Percentiles rank a stretch among this genome's conserved stretches.
Evolutionary conservation across 2,113 vertebrate species (phyloP).

Genomic region (Tragelaphus scriptus): DNA sequence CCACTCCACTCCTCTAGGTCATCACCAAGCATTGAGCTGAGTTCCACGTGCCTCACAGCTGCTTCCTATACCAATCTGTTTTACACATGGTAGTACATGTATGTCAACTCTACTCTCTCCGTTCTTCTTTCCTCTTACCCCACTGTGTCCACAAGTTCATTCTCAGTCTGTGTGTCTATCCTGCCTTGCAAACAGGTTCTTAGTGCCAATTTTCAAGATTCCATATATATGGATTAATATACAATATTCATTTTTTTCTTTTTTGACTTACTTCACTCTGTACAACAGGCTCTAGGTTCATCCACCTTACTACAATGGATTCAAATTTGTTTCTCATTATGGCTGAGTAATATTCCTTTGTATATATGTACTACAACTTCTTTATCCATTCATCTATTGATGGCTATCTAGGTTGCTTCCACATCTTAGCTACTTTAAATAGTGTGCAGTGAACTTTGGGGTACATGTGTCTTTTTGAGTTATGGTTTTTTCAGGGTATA

Average conservation of each 20-base stretch:
- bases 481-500: background rate
- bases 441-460: background rate
- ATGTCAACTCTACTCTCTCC: background rate
- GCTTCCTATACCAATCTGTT: background rate
- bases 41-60: background rate
- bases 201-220: background rate
- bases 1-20: background rate
- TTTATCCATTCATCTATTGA: background rate
- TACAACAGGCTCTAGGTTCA: background rate
- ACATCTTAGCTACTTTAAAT: background rate
- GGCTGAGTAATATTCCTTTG: background rate
- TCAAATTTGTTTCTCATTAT: background rate
- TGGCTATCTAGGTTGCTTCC: background rate
- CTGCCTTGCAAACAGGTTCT: background rate
- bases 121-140: background rate
- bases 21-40: background rate
- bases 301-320: background rate
- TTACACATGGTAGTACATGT: background rate
- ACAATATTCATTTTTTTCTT: background rate
- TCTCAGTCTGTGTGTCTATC: background rate
- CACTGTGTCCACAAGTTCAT: background rate
- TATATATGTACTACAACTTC: background rate
- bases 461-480: background rate
- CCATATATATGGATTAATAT: background rate
- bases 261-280: background rate